Conservation (phyloP, 2,888 invertebrate species). For the Eilema caniola region DNA sequence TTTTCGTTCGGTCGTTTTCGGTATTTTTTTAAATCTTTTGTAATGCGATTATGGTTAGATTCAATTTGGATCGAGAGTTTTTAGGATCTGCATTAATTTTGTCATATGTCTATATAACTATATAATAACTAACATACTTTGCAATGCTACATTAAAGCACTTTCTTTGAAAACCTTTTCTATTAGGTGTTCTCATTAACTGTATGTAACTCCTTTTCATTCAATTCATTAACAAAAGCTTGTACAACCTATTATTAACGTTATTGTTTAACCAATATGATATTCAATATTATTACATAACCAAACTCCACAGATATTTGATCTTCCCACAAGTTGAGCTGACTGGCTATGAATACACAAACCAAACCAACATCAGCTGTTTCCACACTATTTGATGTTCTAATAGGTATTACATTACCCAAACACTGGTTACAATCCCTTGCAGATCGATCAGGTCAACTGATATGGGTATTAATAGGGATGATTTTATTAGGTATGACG, state of each 20-base stretch:
- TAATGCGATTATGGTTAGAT: too few relatives aligned
- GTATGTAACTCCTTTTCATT: too few relatives aligned
- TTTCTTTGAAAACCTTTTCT: too few relatives aligned
- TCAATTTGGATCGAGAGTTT: too few relatives aligned
- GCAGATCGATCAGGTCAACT: background rate
- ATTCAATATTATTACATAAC: background rate
- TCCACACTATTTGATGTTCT: constrained; percentile 7
- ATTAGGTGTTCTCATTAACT: too few relatives aligned
- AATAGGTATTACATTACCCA: constrained; percentile 19
- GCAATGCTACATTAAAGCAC: background rate
- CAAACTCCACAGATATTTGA: constrained; percentile 9
- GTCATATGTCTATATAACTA: too few relatives aligned
- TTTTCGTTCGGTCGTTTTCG: too few relatives aligned
- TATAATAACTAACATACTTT: too few relatives aligned
- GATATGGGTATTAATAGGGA: background rate
- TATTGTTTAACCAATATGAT: background rate
- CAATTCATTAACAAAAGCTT: background rate
- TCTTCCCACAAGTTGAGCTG: constrained; percentile 8
- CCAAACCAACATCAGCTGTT: constrained; percentile 17
- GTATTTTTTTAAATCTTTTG: too few relatives aligned
- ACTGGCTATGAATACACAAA: constrained; percentile 21
- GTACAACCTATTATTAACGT: background rate
- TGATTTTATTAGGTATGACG: background rate
- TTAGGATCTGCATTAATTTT: too few relatives aligned
- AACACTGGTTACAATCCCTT: background rate